Conservation (phyloP, 23 tunicate species). For the Aplidium turbinatum region DNA sequence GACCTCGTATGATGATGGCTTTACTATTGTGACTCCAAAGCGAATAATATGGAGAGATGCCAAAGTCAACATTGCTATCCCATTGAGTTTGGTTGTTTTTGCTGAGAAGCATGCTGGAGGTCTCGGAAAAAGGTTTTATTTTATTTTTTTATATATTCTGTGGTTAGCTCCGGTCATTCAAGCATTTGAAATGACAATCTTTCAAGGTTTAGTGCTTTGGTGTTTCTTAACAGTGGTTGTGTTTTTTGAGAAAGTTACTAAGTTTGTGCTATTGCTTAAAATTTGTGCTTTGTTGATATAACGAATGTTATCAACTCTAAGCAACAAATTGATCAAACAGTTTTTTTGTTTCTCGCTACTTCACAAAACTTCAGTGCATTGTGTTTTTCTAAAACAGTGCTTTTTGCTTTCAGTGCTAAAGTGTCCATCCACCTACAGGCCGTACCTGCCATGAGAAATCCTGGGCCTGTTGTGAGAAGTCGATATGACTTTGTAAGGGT, state of each 20-base stretch:
- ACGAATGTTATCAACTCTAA: no score
- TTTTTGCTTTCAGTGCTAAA: conserved; percentile 49
- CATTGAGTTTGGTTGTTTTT: conserved; percentile 34
- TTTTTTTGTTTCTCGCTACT: no score
- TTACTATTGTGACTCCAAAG: conserved; percentile 54
- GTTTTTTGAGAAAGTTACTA: no score
- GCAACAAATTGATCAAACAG: no score
- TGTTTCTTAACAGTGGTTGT: no score
- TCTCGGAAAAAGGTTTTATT: conserved; percentile 52
- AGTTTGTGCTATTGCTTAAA: no score
- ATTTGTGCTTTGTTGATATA: no score
- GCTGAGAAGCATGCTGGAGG: conserved; percentile 66
- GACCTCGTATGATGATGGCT: conserved; percentile 79
- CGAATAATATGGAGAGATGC: conserved; percentile 70
- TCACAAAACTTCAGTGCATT: no score
- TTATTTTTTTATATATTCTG: no score
- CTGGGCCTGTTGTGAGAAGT: conserved; percentile 80
- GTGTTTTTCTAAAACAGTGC: not conserved
- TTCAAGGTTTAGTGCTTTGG: no score
- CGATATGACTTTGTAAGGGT: conserved; percentile 39
- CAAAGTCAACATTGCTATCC: conserved; percentile 43
- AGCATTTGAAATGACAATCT: no score
- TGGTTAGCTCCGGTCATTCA: no score
- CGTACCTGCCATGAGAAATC: conserved; percentile 20
- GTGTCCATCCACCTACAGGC: conserved; percentile 47